Evolutionary conservation across 1,140 invertebrate species (phyloP), one percentile per base, ranked within the genome.

Genomic region (Achatina immaculata): DNA sequence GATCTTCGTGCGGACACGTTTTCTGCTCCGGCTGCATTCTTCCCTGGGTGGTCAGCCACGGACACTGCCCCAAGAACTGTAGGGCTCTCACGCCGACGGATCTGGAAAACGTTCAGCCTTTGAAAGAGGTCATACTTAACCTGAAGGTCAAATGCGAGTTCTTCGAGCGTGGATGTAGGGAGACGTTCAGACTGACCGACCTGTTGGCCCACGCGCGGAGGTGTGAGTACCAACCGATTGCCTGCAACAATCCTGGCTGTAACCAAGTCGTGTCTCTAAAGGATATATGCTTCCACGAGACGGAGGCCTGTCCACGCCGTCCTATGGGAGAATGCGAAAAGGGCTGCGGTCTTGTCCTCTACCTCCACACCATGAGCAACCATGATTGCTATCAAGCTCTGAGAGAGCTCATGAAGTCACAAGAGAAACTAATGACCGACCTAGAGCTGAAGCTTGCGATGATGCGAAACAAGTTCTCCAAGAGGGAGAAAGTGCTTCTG

Each of bases 21-120:
- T 88, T 84, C 80, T 88, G 87, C 81, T 86, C 84, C 0, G 82
- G 84, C n/a, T 88, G 87, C 78, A 86, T 86, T 68, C 68, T 85
- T 36, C 85, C 87, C 21, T 88, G 85, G 85, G 78, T 88, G 21
- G 81, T 83, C 4, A 77, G 77, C 3, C 81, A 85, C 71, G 83
- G 85, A 16, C 76, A 78, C 19, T 88, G 87, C 72, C 87, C 87
- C 24, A 45, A 81, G 66, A 82, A 81, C 9, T 88, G 85, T 65
- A 76, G 81, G 45, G 19, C 55, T 42, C 75, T 87, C 3, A 81
- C 81, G n/a, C 81, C 85, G 1, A 66, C 45, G 0, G 84, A 88
- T 69, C 69, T 88, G 34, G 82, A 84, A 71, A 85, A 85, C 55
- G 82, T 83, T 14, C 68, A 86, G n/a, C 79, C 82, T n/a, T 69